phyloP scores from a whole-genome alignment of 2,113 vertebrate species.

The Bothrops jararaca region DNA sequence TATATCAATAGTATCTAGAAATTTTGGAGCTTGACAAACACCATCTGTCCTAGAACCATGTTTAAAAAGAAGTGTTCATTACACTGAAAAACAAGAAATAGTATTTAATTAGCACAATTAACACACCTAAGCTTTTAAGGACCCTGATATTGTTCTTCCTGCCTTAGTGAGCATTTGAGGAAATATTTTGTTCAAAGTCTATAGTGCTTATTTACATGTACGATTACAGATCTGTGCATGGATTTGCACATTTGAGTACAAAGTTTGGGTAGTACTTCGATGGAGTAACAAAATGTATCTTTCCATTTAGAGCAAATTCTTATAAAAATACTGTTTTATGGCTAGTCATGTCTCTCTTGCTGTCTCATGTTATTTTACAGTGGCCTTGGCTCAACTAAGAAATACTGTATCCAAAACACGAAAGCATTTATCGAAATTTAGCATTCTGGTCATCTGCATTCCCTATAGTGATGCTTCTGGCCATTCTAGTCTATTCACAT shows the following conservation, averaged over 20 bases:
- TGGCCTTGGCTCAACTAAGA: background rate
- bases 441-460: background rate
- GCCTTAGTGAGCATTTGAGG: background rate
- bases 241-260: background rate
- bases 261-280: background rate
- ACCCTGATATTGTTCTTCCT: background rate
- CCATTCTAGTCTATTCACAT: background rate
- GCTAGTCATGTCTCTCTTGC: background rate
- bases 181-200: background rate
- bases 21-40: background rate
- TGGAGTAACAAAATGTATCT: background rate
- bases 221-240: background rate
- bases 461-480: background rate
- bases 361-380: fast-evolving
- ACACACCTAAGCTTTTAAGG: background rate
- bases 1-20: background rate
- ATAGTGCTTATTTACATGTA: background rate
- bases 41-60: background rate
- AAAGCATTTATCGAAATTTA: background rate
- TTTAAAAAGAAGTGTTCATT: background rate
- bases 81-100: background rate
- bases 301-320: background rate
- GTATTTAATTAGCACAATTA: background rate
- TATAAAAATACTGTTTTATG: background rate
- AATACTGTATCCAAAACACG: fast-evolving